Evolutionary conservation across 2,888 invertebrate genomes (phyloP).

Genomic region (Melanotus villosus): DNA sequence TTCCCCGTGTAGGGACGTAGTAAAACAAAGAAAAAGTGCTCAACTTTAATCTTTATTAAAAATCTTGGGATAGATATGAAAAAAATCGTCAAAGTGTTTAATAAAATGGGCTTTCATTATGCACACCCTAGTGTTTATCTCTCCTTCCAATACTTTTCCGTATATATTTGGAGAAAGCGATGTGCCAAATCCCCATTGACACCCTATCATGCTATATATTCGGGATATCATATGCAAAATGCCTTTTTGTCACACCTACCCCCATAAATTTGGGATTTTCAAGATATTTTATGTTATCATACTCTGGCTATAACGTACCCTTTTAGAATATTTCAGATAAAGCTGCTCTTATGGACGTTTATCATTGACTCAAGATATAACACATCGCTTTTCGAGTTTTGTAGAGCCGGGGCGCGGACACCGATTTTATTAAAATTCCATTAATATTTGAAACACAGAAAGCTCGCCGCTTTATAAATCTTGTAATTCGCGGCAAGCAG

Average conservation of each 20-base stretch:
- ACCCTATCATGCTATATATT: conserved; percentile 45
- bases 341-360: conserved; percentile 43
- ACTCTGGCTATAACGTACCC: conserved; percentile 46
- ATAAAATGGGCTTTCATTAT: conserved; percentile 26
- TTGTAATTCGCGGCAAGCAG: conserved; percentile 31
- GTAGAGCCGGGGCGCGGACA: conserved; percentile 32
- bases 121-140: conserved; percentile 18
- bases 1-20: conserved; percentile 12
- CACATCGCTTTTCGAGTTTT: conserved; percentile 22
- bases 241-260: conserved; percentile 63
- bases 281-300: conserved; percentile 58
- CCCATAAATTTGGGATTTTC: conserved; percentile 63
- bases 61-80: neutral
- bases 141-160: conserved; percentile 26
- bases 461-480: conserved; percentile 27
- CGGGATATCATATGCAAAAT: conserved; percentile 63
- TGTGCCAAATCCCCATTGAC: conserved; percentile 44
- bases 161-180: conserved; percentile 35
- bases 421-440: conserved; percentile 41
- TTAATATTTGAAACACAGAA: conserved; percentile 40
- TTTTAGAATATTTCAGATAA: conserved; percentile 47
- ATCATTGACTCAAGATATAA: conserved; percentile 42
- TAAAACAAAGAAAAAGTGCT: neutral
- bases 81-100: conserved; percentile 15
- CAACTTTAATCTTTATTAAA: neutral